Conservation (phyloP, 2,113 vertebrate species). For the Rynchops niger region DNA sequence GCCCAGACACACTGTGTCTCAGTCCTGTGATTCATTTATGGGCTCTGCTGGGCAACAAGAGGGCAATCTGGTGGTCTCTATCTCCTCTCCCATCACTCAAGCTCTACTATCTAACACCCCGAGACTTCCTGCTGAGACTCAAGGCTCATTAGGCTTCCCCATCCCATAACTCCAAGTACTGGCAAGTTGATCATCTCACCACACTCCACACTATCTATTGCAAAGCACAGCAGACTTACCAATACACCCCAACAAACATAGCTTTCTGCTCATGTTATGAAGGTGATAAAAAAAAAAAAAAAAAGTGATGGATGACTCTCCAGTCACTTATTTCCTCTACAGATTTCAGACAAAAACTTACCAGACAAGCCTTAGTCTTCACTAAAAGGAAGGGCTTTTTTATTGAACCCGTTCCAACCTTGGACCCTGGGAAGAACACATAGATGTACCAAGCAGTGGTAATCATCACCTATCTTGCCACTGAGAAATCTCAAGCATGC, state of each 20-base stretch:
- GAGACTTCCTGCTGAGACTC: not conserved
- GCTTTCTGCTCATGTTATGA: not conserved
- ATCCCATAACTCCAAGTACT: not conserved
- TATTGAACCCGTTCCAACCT: not conserved
- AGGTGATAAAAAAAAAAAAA: not conserved
- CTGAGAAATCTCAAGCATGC: not conserved
- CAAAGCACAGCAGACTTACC: not conserved
- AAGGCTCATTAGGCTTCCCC: not conserved
- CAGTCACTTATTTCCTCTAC: not conserved
- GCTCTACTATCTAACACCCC: not conserved
- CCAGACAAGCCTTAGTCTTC: not conserved
- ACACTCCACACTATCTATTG: not conserved
- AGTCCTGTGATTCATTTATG: not conserved
- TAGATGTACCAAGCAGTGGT: not conserved
- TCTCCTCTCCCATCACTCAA: not conserved
- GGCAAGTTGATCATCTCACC: not conserved
- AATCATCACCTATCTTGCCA: not conserved
- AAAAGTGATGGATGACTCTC: not conserved
- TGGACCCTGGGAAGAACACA: not conserved
- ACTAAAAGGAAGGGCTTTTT: not conserved
- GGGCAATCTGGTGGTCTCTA: not conserved
- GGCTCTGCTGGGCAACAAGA: accelerated
- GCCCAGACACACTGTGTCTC: not conserved
- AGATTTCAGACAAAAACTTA: not conserved
- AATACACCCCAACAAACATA: not conserved